Evolutionary conservation across 2,113 vertebrate genomes (phyloP).

Genomic region (Ctenodactylus gundi): DNA sequence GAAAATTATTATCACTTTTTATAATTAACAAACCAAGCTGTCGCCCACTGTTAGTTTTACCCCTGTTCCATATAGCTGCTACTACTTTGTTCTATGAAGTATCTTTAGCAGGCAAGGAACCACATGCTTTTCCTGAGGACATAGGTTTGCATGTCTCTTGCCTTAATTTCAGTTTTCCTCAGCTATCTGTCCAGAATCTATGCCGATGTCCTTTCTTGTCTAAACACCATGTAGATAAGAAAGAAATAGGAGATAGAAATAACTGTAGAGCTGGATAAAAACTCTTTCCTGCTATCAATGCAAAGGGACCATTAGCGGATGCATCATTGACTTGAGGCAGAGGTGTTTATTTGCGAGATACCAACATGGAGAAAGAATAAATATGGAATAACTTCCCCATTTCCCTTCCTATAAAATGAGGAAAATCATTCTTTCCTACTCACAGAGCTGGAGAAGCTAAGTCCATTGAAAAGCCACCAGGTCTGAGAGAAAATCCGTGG

Average conservation of each 20-base stretch:
- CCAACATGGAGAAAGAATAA: accelerated
- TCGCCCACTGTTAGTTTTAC: neutral
- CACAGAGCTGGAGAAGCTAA: neutral
- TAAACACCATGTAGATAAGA: too few relatives aligned
- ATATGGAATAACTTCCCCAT: neutral
- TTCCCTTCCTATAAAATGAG: neutral
- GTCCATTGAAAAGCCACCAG: neutral
- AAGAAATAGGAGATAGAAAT: neutral
- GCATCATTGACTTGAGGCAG: too few relatives aligned
- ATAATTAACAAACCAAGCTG: neutral
- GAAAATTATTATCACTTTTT: neutral
- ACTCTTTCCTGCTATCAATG: neutral
- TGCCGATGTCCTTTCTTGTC: neutral
- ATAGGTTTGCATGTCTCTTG: too few relatives aligned
- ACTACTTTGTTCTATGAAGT: neutral
- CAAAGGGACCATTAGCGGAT: neutral
- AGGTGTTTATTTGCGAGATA: neutral
- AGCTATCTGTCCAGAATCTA: accelerated
- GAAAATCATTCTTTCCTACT: neutral
- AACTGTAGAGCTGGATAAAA: neutral
- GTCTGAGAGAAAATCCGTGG: neutral
- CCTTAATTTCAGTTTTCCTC: too few relatives aligned
- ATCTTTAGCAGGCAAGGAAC: neutral
- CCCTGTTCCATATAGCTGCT: neutral
- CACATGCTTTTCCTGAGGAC: neutral